Percentiles rank a stretch among this genome's conserved stretches.
These are phyloP conservation scores for Varecia variegata DNA, from an alignment of 2,797 vertebrate species.

Conservation along the genomic window DNA sequence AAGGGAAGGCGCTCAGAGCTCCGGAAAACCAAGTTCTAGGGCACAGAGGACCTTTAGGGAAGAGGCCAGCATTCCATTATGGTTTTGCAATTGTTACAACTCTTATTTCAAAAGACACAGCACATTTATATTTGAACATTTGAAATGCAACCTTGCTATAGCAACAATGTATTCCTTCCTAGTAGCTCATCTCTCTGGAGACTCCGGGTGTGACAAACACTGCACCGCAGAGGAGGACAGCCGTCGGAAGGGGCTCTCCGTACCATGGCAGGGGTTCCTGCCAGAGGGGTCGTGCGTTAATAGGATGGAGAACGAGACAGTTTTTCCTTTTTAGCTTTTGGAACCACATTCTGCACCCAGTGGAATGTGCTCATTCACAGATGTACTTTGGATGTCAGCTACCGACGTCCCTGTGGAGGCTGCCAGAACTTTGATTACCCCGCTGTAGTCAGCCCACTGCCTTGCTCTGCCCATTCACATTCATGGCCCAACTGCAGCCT, in stretches of 20 bases:
- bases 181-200: not conserved
- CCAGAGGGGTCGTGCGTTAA: constrained; percentile 22
- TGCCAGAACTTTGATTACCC: not conserved
- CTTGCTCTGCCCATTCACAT: not conserved
- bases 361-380: not conserved
- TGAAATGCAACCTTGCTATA: not conserved
- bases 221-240: accelerated
- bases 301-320: constrained; percentile 16
- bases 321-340: not conserved
- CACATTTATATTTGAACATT: not conserved
- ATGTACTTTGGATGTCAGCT: not conserved
- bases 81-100: not conserved
- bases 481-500: accelerated
- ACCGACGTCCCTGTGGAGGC: not conserved
- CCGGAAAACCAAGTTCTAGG: not conserved
- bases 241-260: not conserved
- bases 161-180: not conserved
- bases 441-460: not conserved
- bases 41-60: constrained; percentile 15
- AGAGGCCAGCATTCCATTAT: not conserved
- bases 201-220: not conserved
- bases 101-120: constrained; percentile 64
- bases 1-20: not conserved
- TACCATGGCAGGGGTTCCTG: constrained; percentile 25
- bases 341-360: not conserved